Conservation (phyloP, 2,888 invertebrate species). For the Stictocephala bisonia region DNA sequence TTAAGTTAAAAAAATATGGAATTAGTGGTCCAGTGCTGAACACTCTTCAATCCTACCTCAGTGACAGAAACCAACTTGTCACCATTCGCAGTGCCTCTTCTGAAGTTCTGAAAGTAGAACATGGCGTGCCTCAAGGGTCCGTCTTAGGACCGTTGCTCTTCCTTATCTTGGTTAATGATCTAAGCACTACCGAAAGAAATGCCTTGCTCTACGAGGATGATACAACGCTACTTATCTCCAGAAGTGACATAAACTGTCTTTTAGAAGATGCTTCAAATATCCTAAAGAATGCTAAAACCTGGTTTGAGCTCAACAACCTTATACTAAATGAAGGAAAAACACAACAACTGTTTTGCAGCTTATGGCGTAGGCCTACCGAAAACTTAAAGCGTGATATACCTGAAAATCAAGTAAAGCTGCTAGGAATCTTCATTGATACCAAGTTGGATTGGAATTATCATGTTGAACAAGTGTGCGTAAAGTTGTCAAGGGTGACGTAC, state of each 20-base stretch:
- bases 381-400: too few relatives aligned
- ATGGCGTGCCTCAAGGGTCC: conserved; percentile 8
- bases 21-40: not conserved
- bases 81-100: not conserved
- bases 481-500: too few relatives aligned
- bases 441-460: too few relatives aligned
- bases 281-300: too few relatives aligned
- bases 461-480: too few relatives aligned
- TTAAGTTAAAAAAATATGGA: not conserved
- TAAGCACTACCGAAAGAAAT: not conserved
- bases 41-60: not conserved
- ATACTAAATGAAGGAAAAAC: too few relatives aligned
- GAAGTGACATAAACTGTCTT: not conserved
- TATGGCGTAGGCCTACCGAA: too few relatives aligned
- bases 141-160: conserved; percentile 7
- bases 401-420: too few relatives aligned
- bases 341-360: too few relatives aligned
- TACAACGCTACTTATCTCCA: not conserved
- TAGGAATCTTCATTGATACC: too few relatives aligned
- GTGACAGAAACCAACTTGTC: not conserved
- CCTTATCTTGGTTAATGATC: conserved; percentile 7
- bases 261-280: too few relatives aligned
- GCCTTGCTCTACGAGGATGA: not conserved
- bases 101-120: not conserved
- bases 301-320: too few relatives aligned